These are phyloP conservation scores for Phoenicopterus ruber DNA, from an alignment of 2,113 vertebrate genomes.

Conservation along the genomic window DNA sequence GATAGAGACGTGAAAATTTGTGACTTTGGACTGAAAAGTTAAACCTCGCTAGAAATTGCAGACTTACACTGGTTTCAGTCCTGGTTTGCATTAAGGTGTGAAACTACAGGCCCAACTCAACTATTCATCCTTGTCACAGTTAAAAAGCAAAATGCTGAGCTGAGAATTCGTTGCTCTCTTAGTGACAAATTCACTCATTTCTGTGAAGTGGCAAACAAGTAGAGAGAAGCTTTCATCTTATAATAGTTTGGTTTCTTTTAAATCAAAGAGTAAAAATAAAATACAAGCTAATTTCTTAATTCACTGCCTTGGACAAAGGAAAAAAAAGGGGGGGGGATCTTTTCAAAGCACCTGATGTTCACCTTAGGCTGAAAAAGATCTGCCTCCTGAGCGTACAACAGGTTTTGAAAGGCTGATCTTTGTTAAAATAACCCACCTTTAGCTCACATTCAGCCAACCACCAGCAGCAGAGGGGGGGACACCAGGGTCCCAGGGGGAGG, in stretches of 20 bases:
- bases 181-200: neutral
- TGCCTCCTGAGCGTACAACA: fast-evolving
- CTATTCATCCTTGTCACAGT: neutral
- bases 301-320: neutral
- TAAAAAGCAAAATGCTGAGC: neutral
- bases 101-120: neutral
- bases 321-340: neutral
- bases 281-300: neutral
- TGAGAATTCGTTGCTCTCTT: neutral
- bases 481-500: fast-evolving
- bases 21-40: neutral
- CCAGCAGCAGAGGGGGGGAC: no score
- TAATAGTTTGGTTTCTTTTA: neutral
- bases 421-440: neutral
- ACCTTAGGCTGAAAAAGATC: neutral
- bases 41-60: neutral
- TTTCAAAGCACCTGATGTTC: neutral
- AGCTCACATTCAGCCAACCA: neutral
- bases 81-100: neutral
- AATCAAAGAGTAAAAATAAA: neutral
- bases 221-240: neutral
- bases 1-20: neutral
- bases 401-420: neutral
- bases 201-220: neutral
- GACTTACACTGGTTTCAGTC: neutral